phyloP scores from a whole-genome alignment of 2,113 vertebrate species.

The Mobula birostris region DNA sequence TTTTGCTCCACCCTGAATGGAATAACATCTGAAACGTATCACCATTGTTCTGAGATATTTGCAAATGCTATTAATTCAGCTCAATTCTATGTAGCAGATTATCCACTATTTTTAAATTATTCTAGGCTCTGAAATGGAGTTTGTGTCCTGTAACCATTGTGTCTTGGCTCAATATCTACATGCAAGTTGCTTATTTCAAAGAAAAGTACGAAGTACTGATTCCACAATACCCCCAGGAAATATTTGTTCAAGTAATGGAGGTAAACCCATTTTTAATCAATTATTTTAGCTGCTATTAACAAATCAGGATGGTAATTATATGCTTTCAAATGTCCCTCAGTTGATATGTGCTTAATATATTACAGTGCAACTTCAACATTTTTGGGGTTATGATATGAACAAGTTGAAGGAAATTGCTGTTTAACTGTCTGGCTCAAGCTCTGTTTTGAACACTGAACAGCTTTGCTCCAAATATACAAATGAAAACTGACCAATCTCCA shows the following conservation, averaged over 20 bases:
- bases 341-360: not conserved
- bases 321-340: not conserved
- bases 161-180: constrained; percentile 93
- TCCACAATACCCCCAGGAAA: constrained; percentile 79
- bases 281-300: not conserved
- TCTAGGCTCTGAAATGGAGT: constrained; percentile 85
- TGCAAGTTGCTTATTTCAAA: constrained; percentile 88
- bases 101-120: constrained; percentile 36
- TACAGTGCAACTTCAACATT: not conserved
- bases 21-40: not conserved
- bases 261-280: constrained; percentile 48
- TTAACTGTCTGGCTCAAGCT: no score
- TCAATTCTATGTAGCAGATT: not conserved
- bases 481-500: no score
- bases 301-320: not conserved
- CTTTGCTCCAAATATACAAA: no score
- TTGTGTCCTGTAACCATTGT: constrained; percentile 82
- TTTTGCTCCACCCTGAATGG: constrained; percentile 23
- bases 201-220: constrained; percentile 66
- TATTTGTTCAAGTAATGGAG: constrained; percentile 85
- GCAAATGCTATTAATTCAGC: not conserved
- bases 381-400: not conserved
- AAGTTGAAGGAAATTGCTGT: not conserved
- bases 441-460: no score
- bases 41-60: not conserved